Base-by-base conservation (phyloP, 2,113 vertebrate species). In the Sander vitreus region DNA sequence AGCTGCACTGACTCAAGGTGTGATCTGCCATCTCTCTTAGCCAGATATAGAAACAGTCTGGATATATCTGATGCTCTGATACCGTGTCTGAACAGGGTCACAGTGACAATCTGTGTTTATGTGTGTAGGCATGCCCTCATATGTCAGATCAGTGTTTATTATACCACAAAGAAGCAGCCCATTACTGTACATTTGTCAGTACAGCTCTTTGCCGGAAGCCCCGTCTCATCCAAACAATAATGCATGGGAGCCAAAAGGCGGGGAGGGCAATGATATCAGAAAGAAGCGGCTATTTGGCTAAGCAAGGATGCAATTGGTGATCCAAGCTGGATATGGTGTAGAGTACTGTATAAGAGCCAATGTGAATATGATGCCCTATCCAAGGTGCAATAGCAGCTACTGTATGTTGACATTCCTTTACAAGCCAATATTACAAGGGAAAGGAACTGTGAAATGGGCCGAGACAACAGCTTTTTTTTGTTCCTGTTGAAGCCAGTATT, bases 61-160 rank as follows among this genome's bases (percentile, higher is more conserved):
- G 79, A 79, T 87, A 79, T 83, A 79, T 64, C 60, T 76, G 74
- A 85, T 88, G 51, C 73, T 73, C 23, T 76, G 84, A 90, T 73
- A 83, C 12, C n/a, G 21, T 50, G 59, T 63, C 48, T 68, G 54
- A 48, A 65, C 48, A 25, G 65, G 43, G 77, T 75, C 75, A 76
- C 23, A 4, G 21, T 19, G 71, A 65, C 39, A 66, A 19, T 62
- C 69, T 60, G n/a, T 18, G 72, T 53, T 76, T n/a, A 57, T 73
- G 50, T 69, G 70, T 71, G 59, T 80, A 62, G 80, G 16, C 60
- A 5, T 43, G 43, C 30, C 72, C 48, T 74, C 62, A 67, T 36
- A 68, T 72, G 57, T 76, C 39, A 27, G 16, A 9, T 65, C 73
- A 43, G 63, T 73, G 62, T 89, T 80, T 78, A 43, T 84, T 78